These are phyloP conservation scores for Chelon labrosus DNA, from an alignment of 2,797 vertebrate species.

Conservation along the genomic window DNA sequence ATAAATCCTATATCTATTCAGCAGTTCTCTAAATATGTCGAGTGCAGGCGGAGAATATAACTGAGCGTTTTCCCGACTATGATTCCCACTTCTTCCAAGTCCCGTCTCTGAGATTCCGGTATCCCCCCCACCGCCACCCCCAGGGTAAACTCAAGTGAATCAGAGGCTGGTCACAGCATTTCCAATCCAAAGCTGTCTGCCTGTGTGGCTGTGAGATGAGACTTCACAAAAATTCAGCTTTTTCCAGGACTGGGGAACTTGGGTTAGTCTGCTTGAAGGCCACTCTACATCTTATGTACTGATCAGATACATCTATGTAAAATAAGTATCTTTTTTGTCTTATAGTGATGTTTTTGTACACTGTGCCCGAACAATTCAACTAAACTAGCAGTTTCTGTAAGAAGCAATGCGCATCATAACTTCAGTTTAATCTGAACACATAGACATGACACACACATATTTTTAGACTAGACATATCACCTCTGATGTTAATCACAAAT, in stretches of 20 bases:
- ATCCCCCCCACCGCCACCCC: conserved; percentile 17
- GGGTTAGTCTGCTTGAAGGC: conserved; percentile 1
- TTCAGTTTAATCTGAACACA: too few relatives aligned
- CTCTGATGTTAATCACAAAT: neutral
- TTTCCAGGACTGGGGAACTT: conserved; percentile 11
- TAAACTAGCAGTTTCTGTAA: too few relatives aligned
- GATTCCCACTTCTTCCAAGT: conserved; percentile 35
- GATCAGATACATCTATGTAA: neutral
- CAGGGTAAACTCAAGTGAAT: conserved; percentile 32
- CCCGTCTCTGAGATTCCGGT: conserved; percentile 48
- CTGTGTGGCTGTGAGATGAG: conserved; percentile 31
- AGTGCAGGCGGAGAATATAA: conserved; percentile 30
- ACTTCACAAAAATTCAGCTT: conserved; percentile 16
- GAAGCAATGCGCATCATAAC: too few relatives aligned
- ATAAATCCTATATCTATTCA: neutral
- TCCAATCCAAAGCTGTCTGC: conserved; percentile 26
- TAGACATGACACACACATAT: neutral
- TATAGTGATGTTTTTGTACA: too few relatives aligned
- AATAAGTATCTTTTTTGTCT: too few relatives aligned
- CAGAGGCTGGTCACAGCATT: conserved; percentile 38
- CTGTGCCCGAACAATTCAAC: too few relatives aligned
- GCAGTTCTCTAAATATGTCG: conserved; percentile 1
- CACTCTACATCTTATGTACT: neutral
- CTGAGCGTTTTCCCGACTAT: conserved; percentile 32
- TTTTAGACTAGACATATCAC: neutral